Evolutionary conservation across 2,888 invertebrate species (phyloP), one percentile per base, ranked within the genome.

Genomic region (Drosophila eohydei): DNA sequence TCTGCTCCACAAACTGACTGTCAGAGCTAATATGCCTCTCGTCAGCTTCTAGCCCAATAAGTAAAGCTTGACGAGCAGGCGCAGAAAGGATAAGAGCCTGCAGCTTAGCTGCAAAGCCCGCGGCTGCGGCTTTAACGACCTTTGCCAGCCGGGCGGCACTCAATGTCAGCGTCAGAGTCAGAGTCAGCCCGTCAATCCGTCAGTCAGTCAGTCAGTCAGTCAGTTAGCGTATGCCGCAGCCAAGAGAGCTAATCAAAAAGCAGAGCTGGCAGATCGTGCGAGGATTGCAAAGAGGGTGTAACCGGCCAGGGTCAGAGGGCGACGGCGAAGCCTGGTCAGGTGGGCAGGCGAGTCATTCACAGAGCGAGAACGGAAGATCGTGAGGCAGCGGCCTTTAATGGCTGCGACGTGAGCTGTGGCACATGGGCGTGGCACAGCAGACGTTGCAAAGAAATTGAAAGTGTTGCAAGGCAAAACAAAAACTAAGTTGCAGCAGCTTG

Each of bases 341-440:
- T 28, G 14, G 43, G 54, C 58, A 46, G 55, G 12, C 40, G 16
- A 62, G 74, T 63, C 74, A 66, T 68, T 79, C 64, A 71, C 7
- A 46, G 46, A 21, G 11, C 6, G 40, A 16, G 41, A 9, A 4
- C 11, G 67, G 9, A 60, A 78, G 88, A 84, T 84, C 84, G 84
- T 84, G 88, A 82, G 80, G 83, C 88, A 64, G 80, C 51, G 79
- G 72, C 76, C 81, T 88, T 90, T 91, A 91, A 91, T 91, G 90
- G 89, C 85, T 80, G 75, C 83, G 89, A 90, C 91, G 91, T 91
- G 91, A 91, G 67, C 48, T 65, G 34, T 56, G 50, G 50, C 73
- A 67, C 58, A 16, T 16, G 79, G 82, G 88, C 80, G 88, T 75
- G 88, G 66, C 80, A 62, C 51, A 43, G 26, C 46, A 40, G 61